These are phyloP conservation scores for Haemorhous mexicanus DNA, from an alignment of 2,113 vertebrate species.

Conservation along the genomic window DNA sequence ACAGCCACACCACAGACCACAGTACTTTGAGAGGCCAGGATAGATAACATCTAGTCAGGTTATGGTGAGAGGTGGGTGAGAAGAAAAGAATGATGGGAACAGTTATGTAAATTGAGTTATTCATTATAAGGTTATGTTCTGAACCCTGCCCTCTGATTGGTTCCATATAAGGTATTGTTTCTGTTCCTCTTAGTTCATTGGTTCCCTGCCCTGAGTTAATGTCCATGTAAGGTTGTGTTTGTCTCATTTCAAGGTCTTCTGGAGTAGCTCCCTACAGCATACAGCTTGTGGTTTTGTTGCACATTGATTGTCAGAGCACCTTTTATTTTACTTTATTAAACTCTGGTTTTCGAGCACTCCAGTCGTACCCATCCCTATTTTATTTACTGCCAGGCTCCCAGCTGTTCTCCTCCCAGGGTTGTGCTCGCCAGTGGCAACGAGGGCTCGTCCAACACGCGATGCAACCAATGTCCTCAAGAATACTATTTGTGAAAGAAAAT, in stretches of 20 bases:
- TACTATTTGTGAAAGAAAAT: not conserved
- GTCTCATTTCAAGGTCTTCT: not conserved
- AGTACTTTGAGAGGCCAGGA: not conserved
- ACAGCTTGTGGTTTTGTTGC: not conserved
- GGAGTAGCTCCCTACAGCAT: not conserved
- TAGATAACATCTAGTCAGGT: not conserved
- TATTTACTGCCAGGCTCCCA: not conserved
- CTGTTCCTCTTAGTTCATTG: not conserved
- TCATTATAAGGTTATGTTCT: not conserved
- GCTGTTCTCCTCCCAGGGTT: not conserved
- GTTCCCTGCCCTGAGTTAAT: not conserved
- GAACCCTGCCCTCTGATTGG: not conserved
- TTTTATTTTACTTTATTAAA: not conserved
- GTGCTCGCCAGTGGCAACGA: rapidly evolving
- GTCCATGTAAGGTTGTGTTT: not conserved
- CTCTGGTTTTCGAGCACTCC: not conserved
- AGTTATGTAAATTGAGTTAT: not conserved
- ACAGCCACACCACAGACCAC: not conserved
- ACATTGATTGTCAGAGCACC: not conserved
- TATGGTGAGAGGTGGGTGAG: not conserved
- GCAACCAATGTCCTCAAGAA: not conserved
- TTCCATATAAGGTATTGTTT: not conserved
- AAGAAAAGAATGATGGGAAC: not conserved
- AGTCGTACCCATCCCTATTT: not conserved
- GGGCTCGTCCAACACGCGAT: rapidly evolving